These are phyloP conservation scores for Channa maculata DNA, from an alignment of 2,113 vertebrate genomes.

Conservation along the genomic window DNA sequence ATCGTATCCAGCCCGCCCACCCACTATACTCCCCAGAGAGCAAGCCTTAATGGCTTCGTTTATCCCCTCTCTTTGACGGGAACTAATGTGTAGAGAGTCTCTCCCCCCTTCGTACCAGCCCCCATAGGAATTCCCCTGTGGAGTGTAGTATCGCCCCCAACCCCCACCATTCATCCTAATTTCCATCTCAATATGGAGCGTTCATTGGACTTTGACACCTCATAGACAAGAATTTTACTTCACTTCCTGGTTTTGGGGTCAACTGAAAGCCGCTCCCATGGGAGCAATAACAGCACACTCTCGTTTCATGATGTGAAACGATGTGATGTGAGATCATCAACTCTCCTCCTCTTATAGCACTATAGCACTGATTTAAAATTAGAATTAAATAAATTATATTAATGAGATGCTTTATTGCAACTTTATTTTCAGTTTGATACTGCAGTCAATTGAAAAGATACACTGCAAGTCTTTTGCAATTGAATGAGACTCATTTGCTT, in stretches of 20 bases:
- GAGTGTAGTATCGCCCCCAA: slow-evolving; percentile 63
- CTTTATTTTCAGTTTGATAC: neutral
- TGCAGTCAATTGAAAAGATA: neutral
- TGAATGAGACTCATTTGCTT: neutral
- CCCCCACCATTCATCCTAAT: slow-evolving; percentile 72
- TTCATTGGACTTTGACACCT: slow-evolving; percentile 83
- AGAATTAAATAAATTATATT: neutral
- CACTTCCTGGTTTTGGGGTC: slow-evolving; percentile 80
- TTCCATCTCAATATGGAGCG: slow-evolving; percentile 80
- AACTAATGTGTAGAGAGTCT: slow-evolving; percentile 74
- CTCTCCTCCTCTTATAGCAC: neutral
- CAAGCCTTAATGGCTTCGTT: slow-evolving; percentile 81
- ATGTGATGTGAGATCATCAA: slow-evolving; percentile 57
- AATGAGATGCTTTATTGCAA: neutral
- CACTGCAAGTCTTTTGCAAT: neutral
- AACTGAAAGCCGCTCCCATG: slow-evolving; percentile 70
- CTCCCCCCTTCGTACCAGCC: slow-evolving; percentile 53
- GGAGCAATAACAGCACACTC: slow-evolving; percentile 63
- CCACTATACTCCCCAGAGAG: slow-evolving; percentile 76
- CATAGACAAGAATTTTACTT: slow-evolving; percentile 74
- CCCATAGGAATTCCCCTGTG: slow-evolving; percentile 77
- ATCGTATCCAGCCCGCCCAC: slow-evolving; percentile 75
- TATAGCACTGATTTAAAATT: neutral
- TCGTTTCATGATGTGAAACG: slow-evolving; percentile 69
- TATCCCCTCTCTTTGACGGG: slow-evolving; percentile 79